Conservation (phyloP, 2,113 vertebrate genomes). For the Odobenus rosmarus region DNA sequence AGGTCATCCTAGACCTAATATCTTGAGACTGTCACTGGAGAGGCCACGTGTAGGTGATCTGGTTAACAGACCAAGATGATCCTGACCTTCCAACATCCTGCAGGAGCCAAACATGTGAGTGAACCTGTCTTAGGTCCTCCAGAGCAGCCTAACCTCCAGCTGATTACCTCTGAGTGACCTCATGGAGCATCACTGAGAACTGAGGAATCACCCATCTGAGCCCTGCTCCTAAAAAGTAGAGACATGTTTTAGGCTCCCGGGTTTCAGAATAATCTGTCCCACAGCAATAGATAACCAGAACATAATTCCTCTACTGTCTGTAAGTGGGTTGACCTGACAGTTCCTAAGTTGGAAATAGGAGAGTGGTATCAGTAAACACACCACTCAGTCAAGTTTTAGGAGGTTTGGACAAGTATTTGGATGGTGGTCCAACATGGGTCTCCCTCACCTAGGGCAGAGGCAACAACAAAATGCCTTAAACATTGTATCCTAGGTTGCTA, state of each 20-base stretch:
- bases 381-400: neutral
- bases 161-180: neutral
- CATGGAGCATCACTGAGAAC: neutral
- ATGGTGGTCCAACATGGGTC: neutral
- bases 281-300: neutral
- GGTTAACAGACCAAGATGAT: neutral
- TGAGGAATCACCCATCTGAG: neutral
- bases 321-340: too few relatives aligned
- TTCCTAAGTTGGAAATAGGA: neutral
- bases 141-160: neutral
- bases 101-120: neutral
- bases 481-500: neutral
- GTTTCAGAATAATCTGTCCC: neutral
- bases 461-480: neutral
- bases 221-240: neutral
- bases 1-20: neutral
- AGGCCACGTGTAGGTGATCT: neutral
- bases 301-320: neutral
- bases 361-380: neutral
- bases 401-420: neutral
- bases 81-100: neutral
- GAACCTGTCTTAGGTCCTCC: neutral
- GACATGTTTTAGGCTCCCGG: neutral
- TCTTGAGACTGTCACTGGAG: neutral
- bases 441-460: neutral